phyloP scores from a whole-genome alignment of 2,888 invertebrate genomes.

The Meteorus colon region DNA sequence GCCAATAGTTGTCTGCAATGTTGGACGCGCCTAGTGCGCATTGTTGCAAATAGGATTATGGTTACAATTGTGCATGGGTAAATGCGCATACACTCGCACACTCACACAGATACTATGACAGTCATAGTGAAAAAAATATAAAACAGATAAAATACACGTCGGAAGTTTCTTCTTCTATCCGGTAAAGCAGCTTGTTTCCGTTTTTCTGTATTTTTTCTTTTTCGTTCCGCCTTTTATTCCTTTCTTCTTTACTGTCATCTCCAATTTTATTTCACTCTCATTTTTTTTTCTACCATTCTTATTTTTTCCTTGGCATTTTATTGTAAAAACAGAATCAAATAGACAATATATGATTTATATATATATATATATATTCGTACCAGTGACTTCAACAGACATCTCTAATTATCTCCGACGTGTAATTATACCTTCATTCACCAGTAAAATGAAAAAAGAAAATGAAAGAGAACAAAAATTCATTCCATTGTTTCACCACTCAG shows the following conservation, averaged over 20 bases:
- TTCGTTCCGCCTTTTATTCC: not conserved
- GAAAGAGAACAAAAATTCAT: slow-evolving; percentile 11
- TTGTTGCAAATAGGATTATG: slow-evolving; percentile 57
- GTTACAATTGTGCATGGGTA: slow-evolving; percentile 48
- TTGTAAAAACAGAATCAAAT: not conserved
- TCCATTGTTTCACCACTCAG: slow-evolving; percentile 6
- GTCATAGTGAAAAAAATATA: not conserved
- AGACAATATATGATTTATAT: not conserved
- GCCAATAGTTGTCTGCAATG: slow-evolving; percentile 23
- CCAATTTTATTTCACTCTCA: not conserved
- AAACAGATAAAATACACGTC: slow-evolving; percentile 3
- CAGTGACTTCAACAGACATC: slow-evolving; percentile 17
- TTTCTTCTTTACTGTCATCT: not conserved
- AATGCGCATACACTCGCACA: not conserved
- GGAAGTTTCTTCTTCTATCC: slow-evolving; percentile 44
- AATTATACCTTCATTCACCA: slow-evolving; percentile 38
- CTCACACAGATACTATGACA: not conserved
- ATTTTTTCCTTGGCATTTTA: not conserved
- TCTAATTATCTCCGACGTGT: slow-evolving; percentile 40
- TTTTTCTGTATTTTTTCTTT: not conserved
- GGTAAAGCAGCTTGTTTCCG: not conserved
- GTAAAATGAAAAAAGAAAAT: slow-evolving; percentile 5
- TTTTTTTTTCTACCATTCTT: not conserved
- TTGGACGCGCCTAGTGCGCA: slow-evolving; percentile 30
- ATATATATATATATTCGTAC: slow-evolving; percentile 12